Evolutionary conservation across 2,888 invertebrate genomes (phyloP).

Genomic region (Alcis repandata): DNA sequence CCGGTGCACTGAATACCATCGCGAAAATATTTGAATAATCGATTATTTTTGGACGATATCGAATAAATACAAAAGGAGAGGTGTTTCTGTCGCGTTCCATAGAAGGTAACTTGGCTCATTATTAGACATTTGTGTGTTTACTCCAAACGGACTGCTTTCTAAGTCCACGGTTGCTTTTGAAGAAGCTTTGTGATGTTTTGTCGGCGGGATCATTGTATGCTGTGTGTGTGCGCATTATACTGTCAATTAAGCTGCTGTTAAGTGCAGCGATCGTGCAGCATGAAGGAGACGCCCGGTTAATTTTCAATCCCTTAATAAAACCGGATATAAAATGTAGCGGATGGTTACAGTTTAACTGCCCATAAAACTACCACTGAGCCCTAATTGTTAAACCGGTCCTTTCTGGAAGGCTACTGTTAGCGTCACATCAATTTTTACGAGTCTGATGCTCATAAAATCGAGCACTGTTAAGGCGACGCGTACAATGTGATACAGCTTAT

Average conservation of each 20-base stretch:
- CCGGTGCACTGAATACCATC: slow-evolving; percentile 52
- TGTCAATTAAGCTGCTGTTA: slow-evolving; percentile 25
- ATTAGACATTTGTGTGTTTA: slow-evolving; percentile 15
- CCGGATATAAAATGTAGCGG: slow-evolving; percentile 71
- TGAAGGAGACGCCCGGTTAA: slow-evolving; percentile 53
- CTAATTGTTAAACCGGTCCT: slow-evolving; percentile 70
- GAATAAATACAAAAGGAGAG: not conserved
- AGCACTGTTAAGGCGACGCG: slow-evolving; percentile 51
- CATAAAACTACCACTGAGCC: slow-evolving; percentile 76
- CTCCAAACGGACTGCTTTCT: slow-evolving; percentile 5
- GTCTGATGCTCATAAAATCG: slow-evolving; percentile 65
- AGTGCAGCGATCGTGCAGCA: slow-evolving; percentile 20
- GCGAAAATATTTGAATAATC: slow-evolving; percentile 57
- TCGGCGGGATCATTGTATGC: slow-evolving; percentile 14
- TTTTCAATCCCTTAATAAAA: slow-evolving; percentile 67
- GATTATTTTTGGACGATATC: not conserved
- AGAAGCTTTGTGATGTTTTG: slow-evolving; percentile 8
- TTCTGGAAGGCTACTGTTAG: slow-evolving; percentile 57
- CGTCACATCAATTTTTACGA: slow-evolving; percentile 69
- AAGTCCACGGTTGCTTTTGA: slow-evolving; percentile 1
- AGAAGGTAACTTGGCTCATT: slow-evolving; percentile 21
- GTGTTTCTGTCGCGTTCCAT: not conserved
- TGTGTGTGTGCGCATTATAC: slow-evolving; percentile 39
- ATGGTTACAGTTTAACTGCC: slow-evolving; percentile 73
- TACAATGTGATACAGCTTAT: not conserved